Evolutionary conservation across 1,140 invertebrate genomes (phyloP), one percentile per base, ranked within the genome.

Genomic region (Marisa cornuarietis): DNA sequence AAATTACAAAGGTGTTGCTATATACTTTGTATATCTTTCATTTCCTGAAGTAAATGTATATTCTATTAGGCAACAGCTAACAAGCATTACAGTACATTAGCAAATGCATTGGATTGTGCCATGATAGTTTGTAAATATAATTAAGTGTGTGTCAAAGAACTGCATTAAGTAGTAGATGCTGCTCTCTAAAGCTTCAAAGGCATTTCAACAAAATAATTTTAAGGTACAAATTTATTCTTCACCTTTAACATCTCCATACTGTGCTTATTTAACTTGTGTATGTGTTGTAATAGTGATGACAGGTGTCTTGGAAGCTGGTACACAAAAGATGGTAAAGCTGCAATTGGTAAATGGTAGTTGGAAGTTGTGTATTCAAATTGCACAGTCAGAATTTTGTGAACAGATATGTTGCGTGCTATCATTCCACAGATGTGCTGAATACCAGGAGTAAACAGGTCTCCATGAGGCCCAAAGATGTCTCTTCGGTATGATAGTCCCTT

Each of bases 351-450:
- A 52, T 61, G 51, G 72, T 62, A 62, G 72, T 16, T 18, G 6
- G 54, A 11, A 6, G 54, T 6, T 18, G 72, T 74, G 72, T 74
- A 61, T 13, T 62, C 72, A 61, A 74, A 62, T 13, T 31, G 52
- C 20, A 74, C 72, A n/a, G 14, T 74, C 54, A 74, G 16, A 18
- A 74, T n/a, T 16, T 74, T n/a, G 54, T 26, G 54, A 9, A 74
- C 72, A 62, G 58, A 51, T 52, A 31, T 54, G 10, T 31, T 31
- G 22, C 42, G 24, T 14, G 72, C 72, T 13, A 74, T 74, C 72
- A 61, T 74, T 13, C 72, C 72, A 26, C 72, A 74, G 72, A 74
- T 62, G 54, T 74, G 72, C 72, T 74, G 52, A 9, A 74, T 61
- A 16, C 54, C 72, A 1, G 72, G 72, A 31, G 72, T 74, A 54